A percentile compares a stretch with the other conserved stretches of the same genome.
Evolutionary conservation across 2,888 invertebrate genomes (phyloP).

Genomic region (Drosophila rellima): DNA sequence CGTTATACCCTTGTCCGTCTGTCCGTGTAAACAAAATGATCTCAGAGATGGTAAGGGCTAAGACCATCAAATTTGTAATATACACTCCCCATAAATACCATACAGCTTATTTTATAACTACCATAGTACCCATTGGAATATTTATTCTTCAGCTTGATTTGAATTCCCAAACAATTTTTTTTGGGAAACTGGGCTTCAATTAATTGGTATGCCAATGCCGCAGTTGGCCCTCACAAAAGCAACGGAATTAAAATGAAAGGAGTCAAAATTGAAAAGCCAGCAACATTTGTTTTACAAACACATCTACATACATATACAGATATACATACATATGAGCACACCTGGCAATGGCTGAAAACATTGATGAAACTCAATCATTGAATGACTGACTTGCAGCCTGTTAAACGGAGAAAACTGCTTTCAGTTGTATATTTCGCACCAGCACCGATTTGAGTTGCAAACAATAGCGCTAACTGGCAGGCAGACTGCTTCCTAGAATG

Average conservation of each 20-base stretch:
- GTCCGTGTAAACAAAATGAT: no score
- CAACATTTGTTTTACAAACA: constrained; percentile 50
- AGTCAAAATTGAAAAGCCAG: constrained; percentile 75
- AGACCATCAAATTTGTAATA: no score
- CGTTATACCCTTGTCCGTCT: no score
- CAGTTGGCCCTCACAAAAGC: constrained; percentile 36
- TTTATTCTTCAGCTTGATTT: background rate
- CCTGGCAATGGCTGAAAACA: constrained; percentile 47
- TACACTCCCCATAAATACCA: no score
- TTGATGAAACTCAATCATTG: constrained; percentile 58
- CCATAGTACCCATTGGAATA: background rate
- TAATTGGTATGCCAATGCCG: constrained; percentile 23
- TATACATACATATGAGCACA: constrained; percentile 13
- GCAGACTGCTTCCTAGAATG: constrained; percentile 21
- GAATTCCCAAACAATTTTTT: constrained; percentile 8
- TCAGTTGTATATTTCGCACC: constrained; percentile 54
- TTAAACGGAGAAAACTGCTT: constrained; percentile 57
- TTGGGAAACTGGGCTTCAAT: constrained; percentile 7
- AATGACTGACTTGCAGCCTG: constrained; percentile 76
- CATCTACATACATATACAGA: constrained; percentile 11
- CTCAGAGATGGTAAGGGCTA: no score
- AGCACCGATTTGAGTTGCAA: constrained; percentile 66
- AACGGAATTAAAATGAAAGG: constrained; percentile 63
- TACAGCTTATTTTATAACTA: no score
- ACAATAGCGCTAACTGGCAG: constrained; percentile 65